phyloP scores from a whole-genome alignment of 2,888 invertebrate species.

The Omphaloscelis lunosa region DNA sequence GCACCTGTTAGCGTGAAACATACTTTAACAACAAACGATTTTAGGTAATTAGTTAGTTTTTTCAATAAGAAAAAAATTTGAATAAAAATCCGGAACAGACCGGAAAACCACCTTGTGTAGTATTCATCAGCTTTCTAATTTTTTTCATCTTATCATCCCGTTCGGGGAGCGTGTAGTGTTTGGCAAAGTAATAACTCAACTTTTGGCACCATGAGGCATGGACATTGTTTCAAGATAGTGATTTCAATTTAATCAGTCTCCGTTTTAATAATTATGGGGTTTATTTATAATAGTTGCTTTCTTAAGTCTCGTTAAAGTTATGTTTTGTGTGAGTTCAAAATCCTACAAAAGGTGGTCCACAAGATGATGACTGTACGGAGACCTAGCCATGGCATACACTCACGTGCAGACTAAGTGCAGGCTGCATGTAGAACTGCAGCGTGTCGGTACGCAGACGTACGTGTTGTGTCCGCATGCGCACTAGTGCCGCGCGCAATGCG shows the following conservation, averaged over 20 bases:
- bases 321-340: neutral
- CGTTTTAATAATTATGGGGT: neutral
- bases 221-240: neutral
- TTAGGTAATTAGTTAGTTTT: neutral
- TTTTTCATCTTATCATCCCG: neutral
- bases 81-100: neutral
- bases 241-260: neutral
- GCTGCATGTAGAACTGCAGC: conserved; percentile 93
- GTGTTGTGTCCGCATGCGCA: conserved; percentile 74
- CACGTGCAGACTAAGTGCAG: conserved; percentile 93
- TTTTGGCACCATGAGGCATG: neutral
- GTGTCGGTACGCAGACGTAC: conserved; percentile 76
- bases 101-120: neutral
- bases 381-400: conserved; percentile 64
- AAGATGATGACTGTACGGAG: neutral
- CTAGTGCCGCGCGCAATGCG: conserved; percentile 80
- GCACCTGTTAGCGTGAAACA: neutral
- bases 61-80: neutral
- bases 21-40: neutral
- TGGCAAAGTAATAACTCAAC: neutral
- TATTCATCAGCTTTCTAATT: neutral
- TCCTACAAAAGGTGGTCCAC: neutral
- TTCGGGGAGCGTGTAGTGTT: neutral
- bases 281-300: neutral
- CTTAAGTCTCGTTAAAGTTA: too few relatives aligned